Percentiles rank a stretch among this genome's conserved stretches.
phyloP scores from a whole-genome alignment of 2,797 vertebrate species.

The Eulemur rubriventer region DNA sequence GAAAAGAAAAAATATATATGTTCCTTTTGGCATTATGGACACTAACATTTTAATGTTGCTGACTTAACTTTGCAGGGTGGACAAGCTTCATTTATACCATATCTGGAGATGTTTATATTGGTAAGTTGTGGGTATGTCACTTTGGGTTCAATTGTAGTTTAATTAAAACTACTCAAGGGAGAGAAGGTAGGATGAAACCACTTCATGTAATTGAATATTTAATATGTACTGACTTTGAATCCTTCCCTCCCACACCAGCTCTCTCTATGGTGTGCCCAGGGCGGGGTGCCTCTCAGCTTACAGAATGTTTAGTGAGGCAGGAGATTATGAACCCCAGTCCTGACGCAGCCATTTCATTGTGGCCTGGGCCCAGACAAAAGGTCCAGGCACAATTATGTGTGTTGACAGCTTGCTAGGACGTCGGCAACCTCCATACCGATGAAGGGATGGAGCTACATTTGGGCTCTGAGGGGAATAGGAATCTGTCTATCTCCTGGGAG shows the following conservation, averaged over 20 bases:
- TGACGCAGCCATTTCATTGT: background rate
- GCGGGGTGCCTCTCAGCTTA: background rate
- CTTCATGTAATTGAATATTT: background rate
- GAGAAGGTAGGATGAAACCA: background rate
- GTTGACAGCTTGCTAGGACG: background rate
- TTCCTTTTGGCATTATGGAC: slow-evolving; percentile 10
- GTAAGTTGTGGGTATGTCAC: slow-evolving; percentile 80
- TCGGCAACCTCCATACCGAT: background rate
- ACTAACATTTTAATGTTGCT: slow-evolving; percentile 44
- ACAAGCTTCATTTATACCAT: slow-evolving; percentile 89
- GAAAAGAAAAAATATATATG: background rate
- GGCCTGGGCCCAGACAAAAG: background rate
- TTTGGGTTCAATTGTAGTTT: slow-evolving; percentile 50
- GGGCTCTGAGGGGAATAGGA: background rate
- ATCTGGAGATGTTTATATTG: slow-evolving; percentile 83
- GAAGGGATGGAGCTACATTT: background rate
- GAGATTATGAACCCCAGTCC: background rate
- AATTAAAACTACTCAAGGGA: background rate
- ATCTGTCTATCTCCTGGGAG: background rate
- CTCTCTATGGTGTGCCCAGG: background rate
- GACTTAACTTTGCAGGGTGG: slow-evolving; percentile 84
- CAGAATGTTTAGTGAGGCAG: slow-evolving; percentile 4
- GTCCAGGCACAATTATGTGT: background rate
- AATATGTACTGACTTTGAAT: background rate
- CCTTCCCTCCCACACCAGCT: background rate